Percentiles rank a stretch among this genome's conserved stretches.
These are phyloP conservation scores for Mormoops blainvillei DNA, from an alignment of 2,113 vertebrate genomes.

Conservation along the genomic window DNA sequence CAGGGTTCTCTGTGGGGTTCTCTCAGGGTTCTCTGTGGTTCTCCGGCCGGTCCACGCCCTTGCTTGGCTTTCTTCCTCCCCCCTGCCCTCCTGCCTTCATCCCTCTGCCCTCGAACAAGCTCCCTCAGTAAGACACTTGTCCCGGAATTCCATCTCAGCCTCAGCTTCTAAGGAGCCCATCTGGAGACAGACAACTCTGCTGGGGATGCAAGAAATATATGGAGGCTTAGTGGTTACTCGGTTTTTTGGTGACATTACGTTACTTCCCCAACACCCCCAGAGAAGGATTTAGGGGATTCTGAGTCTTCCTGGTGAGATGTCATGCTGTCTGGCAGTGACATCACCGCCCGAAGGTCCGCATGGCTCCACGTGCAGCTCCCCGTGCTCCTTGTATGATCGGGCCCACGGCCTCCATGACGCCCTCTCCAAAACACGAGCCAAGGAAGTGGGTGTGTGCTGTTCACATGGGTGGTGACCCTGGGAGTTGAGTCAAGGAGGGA, in stretches of 20 bases:
- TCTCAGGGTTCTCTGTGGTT: too few relatives aligned
- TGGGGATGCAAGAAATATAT: background rate
- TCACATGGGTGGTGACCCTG: background rate
- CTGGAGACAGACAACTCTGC: background rate
- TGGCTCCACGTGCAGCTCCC: background rate
- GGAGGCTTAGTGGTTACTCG: background rate
- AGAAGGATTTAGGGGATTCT: background rate
- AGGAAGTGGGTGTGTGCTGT: background rate
- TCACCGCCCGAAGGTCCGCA: background rate
- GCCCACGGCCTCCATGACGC: background rate
- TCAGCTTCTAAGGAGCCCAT: background rate
- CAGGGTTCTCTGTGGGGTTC: too few relatives aligned
- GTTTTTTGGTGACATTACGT: background rate
- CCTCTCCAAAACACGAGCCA: background rate
- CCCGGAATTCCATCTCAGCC: background rate
- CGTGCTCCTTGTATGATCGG: too few relatives aligned
- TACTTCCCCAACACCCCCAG: fast-evolving
- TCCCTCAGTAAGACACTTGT: background rate
- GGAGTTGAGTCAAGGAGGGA: background rate
- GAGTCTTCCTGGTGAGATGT: background rate
- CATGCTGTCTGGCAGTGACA: background rate
- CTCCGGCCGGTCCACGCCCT: background rate
- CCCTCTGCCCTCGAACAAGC: background rate
- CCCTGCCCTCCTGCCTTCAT: background rate
- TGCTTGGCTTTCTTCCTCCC: background rate